These are phyloP conservation scores for Amphibalanus amphitrite DNA, from an alignment of 1,140 invertebrate genomes.

Conservation along the genomic window DNA sequence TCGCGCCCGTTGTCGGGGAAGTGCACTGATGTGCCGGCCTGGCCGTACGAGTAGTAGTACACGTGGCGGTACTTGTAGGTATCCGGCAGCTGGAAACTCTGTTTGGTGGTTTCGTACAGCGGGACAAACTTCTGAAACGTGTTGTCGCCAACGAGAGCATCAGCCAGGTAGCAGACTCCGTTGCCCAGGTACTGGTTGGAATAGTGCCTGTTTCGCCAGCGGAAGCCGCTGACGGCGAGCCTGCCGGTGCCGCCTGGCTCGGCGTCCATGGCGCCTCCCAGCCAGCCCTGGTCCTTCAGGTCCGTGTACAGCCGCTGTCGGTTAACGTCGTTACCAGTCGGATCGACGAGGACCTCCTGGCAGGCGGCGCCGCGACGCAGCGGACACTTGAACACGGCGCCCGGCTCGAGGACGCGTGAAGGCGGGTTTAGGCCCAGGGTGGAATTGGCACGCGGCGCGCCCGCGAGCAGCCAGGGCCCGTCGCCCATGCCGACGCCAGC, in stretches of 20 bases:
- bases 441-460: conserved; percentile 6
- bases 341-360: conserved; percentile 5
- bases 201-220: conserved; percentile 11
- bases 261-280: conserved; percentile 10
- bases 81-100: not conserved
- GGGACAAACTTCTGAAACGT: conserved; percentile 10
- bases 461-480: not conserved
- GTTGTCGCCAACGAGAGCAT: not conserved
- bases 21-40: conserved; percentile 21
- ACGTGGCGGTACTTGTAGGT: not conserved
- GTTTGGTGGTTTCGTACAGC: conserved; percentile 5
- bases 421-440: not conserved
- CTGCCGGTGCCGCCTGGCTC: not conserved
- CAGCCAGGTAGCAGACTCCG: conserved; percentile 14
- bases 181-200: conserved; percentile 9
- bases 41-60: conserved; percentile 20
- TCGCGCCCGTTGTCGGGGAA: conserved; percentile 13
- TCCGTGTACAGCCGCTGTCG: conserved; percentile 4
- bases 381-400: conserved; percentile 4
- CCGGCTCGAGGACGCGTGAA: conserved; percentile 1
- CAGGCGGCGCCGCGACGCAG: not conserved
- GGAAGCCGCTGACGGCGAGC: conserved; percentile 8
- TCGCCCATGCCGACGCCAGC: not conserved
- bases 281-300: conserved; percentile 12
- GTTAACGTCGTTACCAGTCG: not conserved